Percentiles rank a stretch among this genome's conserved stretches.
Conservation (phyloP, 2,113 vertebrate genomes). For the cat (Felis catus) region DNA sequence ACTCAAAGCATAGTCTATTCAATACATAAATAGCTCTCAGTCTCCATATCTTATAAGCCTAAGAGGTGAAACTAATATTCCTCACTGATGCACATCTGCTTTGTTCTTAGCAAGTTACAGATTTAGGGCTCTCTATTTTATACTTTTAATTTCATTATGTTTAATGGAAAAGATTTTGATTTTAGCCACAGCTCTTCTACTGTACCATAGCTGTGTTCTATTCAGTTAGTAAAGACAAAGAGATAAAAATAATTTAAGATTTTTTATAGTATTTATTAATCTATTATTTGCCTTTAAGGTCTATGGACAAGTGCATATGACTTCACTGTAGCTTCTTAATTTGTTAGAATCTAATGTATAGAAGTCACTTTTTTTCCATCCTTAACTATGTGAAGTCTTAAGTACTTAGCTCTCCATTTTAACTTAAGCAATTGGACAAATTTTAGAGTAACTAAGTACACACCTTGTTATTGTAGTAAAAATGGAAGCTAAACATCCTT, state of each 20-base stretch:
- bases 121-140: not conserved
- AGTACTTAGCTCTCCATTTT: not conserved
- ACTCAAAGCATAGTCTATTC: not conserved
- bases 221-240: not conserved
- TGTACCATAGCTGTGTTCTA: not conserved
- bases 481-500: not conserved
- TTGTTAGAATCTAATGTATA: not conserved
- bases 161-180: conserved; percentile 13
- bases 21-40: not conserved
- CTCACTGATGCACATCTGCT: not conserved
- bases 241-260: not conserved
- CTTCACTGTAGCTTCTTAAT: not conserved
- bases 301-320: not conserved
- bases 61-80: not conserved
- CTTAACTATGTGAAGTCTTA: not conserved
- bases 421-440: not conserved
- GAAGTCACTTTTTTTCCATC: not conserved
- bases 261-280: not conserved
- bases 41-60: not conserved
- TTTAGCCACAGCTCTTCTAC: not conserved
- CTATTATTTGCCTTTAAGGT: not conserved
- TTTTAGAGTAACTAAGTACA: not conserved
- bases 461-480: not conserved
- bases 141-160: not conserved
- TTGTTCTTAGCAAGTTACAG: not conserved